phyloP scores from a whole-genome alignment of 2,888 invertebrate genomes.

The Steinernema hermaphroditum region DNA sequence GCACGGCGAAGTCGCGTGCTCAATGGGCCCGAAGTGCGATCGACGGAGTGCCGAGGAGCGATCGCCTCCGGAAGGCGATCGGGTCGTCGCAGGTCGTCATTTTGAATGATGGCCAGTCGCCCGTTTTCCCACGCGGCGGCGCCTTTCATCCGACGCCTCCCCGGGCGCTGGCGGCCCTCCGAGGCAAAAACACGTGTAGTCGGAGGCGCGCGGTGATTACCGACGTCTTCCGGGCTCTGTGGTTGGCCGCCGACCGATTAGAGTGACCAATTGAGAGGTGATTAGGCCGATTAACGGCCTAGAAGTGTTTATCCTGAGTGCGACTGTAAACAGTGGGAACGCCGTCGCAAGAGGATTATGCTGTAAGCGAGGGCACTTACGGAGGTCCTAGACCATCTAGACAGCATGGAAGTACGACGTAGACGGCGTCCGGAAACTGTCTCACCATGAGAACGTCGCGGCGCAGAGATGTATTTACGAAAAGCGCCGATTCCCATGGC shows the following conservation, averaged over 20 bases:
- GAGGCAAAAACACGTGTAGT: slow-evolving; percentile 14
- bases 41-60: neutral
- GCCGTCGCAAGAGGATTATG: neutral
- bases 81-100: neutral
- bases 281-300: no score
- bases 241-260: neutral
- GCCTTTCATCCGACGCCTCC: neutral
- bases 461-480: no score
- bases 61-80: neutral
- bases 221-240: slow-evolving; percentile 11
- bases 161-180: slow-evolving; percentile 4
- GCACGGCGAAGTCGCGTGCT: slow-evolving; percentile 11
- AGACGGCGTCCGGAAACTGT: no score
- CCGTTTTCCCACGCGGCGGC: slow-evolving; percentile 25
- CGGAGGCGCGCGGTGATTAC: neutral
- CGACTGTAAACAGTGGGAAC: slow-evolving; percentile 19
- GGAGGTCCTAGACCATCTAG: no score
- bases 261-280: no score
- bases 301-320: no score
- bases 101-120: neutral
- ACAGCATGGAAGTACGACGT: no score
- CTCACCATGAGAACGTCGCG: no score
- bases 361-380: no score
- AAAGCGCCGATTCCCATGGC: neutral
- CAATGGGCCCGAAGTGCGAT: slow-evolving; percentile 11